Evolutionary conservation across 2,888 invertebrate genomes (phyloP), one percentile per base, ranked within the genome.

Genomic region (Dryadula phaetusa): DNA sequence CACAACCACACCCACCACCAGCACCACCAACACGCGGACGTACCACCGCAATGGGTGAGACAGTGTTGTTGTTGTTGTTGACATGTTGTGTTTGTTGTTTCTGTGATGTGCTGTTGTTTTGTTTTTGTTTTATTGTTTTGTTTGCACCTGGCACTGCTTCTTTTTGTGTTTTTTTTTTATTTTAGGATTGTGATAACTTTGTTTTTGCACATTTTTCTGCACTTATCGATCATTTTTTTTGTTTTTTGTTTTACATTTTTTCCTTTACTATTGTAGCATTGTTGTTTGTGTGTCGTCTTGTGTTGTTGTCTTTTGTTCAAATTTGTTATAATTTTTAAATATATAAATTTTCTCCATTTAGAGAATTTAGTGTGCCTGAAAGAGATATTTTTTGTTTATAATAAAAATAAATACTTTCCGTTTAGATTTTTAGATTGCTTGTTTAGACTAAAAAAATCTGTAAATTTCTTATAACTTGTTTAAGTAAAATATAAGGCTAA

Each of bases 1-100:
- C 90, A 88, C 72, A 87, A 86, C 67, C 86, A 85, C 72, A 87
- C 85, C 67, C 86, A 85, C 72, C 87, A 83, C 66, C 90, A 88
- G 54, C 91, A 90, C 75, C 80, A 81, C 67, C 92, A 90, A 80
- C 92, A 90, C 87, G 92, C 92, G 49, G 92, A 92, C 77, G 91
- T 92, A 66, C 92, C 92, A 64, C 91, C 91, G 74, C 90, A 90
- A 86, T 90, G 90, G 80, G 79, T 79, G 79, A 78, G 77, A 73
- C 34, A 46, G 53, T 62, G 34, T 53, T 64, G 32, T 20, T 32
- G 53, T 18, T 53, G 53, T 32, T 32, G 32, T 32, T 32, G 7
- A 5, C 7, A 8, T 32, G 32, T 8, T 32, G 8, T 18, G 46
- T 22, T 46, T 34, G 53, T 34, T 53, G 37, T 56, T 28, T 32